A percentile compares a stretch with the other conserved stretches of the same genome.
Evolutionary conservation across 1,140 invertebrate species (phyloP).

Genomic region (Phymorhynchus buccinoides): DNA sequence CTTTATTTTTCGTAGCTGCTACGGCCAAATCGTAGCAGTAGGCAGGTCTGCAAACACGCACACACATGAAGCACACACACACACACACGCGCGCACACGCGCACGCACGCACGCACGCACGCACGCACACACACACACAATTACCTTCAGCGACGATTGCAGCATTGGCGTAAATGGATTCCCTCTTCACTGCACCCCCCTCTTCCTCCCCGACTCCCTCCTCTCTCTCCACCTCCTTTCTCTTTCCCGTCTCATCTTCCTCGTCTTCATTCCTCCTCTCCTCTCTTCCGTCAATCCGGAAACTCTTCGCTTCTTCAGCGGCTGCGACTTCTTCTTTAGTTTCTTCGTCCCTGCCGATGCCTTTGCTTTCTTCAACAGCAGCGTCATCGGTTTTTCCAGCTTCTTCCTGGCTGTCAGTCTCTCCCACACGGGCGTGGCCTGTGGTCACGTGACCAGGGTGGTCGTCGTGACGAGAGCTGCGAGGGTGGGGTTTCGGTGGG

Average conservation of each 20-base stretch:
- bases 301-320: not conserved
- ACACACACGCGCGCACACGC: no score
- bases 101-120: no score
- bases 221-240: not conserved
- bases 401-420: not conserved
- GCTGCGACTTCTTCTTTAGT: not conserved
- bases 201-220: not conserved
- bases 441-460: not conserved
- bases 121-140: no score
- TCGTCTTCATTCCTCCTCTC: not conserved
- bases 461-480: constrained; percentile 17
- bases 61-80: no score
- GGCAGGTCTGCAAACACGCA: no score
- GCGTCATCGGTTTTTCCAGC: no score
- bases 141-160: not conserved
- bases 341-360: no score
- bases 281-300: not conserved
- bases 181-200: not conserved
- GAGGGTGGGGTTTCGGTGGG: constrained; percentile 25
- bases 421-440: not conserved
- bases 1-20: no score
- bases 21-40: no score
- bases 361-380: no score
- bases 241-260: not conserved
- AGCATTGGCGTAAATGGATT: constrained; percentile 6